phyloP scores from a whole-genome alignment of 2,888 invertebrate genomes.

The Ecdyonurus torrentis region DNA sequence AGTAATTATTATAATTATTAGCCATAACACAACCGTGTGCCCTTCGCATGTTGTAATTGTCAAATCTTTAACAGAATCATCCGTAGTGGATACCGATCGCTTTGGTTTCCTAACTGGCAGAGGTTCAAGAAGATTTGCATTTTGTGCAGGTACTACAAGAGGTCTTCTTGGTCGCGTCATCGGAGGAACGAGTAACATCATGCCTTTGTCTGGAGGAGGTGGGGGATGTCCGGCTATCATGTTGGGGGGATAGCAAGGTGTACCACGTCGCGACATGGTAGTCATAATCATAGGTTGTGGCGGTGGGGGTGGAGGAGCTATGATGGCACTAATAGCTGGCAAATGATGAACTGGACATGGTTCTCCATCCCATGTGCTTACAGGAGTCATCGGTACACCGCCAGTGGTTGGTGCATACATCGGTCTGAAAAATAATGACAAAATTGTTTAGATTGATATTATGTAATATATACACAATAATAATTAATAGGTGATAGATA shows the following conservation, averaged over 20 bases:
- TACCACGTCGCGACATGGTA: neutral
- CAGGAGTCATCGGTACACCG: neutral
- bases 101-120: neutral
- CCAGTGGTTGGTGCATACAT: neutral
- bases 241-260: neutral
- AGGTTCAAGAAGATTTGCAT: neutral
- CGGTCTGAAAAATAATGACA: neutral
- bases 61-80: neutral
- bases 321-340: neutral
- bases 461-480: too few species aligned
- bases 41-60: neutral
- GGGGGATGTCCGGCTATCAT: too few species aligned
- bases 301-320: neutral
- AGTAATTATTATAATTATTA: neutral
- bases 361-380: neutral
- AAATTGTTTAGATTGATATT: too few species aligned
- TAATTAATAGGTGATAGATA: too few species aligned
- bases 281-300: neutral
- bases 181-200: neutral
- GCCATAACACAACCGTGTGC: neutral
- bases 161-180: neutral
- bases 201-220: neutral
- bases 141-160: neutral
- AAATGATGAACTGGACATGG: neutral
- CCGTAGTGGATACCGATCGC: neutral